Evolutionary conservation across 2,888 invertebrate genomes (phyloP).

Genomic region (Apodemia mormo): DNA sequence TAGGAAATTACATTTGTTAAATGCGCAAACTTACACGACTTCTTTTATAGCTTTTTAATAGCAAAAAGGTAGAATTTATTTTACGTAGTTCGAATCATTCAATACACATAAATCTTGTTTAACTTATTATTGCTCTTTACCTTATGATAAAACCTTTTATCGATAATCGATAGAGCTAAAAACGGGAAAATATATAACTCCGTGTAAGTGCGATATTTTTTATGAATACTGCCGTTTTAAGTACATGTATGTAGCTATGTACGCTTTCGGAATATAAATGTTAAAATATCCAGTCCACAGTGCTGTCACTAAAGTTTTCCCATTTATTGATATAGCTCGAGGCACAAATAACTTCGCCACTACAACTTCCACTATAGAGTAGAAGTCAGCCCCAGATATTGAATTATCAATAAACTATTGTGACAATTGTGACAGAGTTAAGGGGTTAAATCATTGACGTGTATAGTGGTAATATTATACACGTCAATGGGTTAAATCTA

Average conservation of each 20-base stretch:
- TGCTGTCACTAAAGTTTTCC: constrained; percentile 27
- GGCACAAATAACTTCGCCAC: constrained; percentile 7
- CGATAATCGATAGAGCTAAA: background rate
- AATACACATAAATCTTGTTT: constrained; percentile 29
- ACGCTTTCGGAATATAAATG: background rate
- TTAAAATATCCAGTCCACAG: constrained; percentile 17
- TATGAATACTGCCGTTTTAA: background rate
- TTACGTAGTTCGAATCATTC: background rate
- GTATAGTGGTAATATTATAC: too few relatives aligned
- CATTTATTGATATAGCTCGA: constrained; percentile 22
- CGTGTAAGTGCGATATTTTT: background rate
- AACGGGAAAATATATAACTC: background rate
- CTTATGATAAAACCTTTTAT: background rate
- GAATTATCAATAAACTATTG: constrained; percentile 4
- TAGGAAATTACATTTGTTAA: background rate
- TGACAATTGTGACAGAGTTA: background rate
- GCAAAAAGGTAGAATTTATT: background rate
- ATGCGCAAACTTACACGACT: background rate
- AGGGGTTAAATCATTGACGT: too few relatives aligned
- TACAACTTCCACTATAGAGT: background rate
- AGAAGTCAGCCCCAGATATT: background rate
- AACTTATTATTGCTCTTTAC: constrained; percentile 14
- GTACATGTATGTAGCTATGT: constrained; percentile 3
- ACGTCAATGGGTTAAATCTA: background rate
- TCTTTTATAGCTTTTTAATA: background rate